Conservation (phyloP, 92 coral and sea anemone species). For the Palythoa heliodiscus region DNA sequence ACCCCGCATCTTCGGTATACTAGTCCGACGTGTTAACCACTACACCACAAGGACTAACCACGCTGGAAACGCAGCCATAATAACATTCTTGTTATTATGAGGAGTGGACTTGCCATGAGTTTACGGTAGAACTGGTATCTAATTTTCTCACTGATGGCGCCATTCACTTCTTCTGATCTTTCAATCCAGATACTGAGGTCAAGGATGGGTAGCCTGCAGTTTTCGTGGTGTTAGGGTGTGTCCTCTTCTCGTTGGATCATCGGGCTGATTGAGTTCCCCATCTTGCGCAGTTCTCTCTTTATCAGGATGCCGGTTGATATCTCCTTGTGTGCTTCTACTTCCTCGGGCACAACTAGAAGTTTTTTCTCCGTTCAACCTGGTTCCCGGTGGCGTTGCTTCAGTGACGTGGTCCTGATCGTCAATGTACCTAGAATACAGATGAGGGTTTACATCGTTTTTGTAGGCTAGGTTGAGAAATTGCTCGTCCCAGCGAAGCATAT, state of each 20-base stretch:
- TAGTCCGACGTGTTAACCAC: no score
- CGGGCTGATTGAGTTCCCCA: slow-evolving; percentile 7
- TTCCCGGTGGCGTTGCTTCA: neutral
- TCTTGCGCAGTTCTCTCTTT: neutral
- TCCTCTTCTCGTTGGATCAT: slow-evolving; percentile 5
- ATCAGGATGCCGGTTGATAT: no score
- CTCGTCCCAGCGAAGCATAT: no score
- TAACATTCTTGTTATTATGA: neutral
- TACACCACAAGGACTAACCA: no score
- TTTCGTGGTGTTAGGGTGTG: neutral
- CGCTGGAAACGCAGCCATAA: no score
- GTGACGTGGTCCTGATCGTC: no score
- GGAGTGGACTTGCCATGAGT: neutral
- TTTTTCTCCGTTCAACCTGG: no score
- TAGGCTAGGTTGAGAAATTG: no score
- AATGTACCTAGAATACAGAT: neutral
- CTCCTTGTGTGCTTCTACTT: no score
- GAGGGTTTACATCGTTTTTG: no score
- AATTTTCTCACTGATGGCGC: neutral
- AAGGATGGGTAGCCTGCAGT: neutral
- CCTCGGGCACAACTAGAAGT: no score
- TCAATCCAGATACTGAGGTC: neutral
- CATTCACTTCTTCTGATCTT: neutral
- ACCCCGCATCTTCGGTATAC: no score
- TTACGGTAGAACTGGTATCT: neutral